phyloP scores from a whole-genome alignment of 64 coral and sea anemone species.

The Montipora cactus region DNA sequence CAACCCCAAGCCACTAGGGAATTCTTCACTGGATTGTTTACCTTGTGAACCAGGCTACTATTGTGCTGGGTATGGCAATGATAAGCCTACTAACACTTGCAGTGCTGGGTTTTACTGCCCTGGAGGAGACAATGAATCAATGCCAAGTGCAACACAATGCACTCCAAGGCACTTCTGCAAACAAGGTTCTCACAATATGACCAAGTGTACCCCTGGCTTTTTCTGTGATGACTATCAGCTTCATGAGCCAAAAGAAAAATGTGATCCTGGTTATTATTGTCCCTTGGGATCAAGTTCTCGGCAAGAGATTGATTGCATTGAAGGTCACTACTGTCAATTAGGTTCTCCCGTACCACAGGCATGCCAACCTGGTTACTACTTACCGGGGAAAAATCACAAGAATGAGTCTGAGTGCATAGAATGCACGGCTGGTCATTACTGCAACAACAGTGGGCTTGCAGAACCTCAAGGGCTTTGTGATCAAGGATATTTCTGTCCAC shows the following conservation, averaged over 20 bases:
- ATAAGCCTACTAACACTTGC: slow-evolving; percentile 85
- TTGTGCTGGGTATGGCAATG: slow-evolving; percentile 82
- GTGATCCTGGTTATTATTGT: slow-evolving; percentile 94
- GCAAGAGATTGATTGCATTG: slow-evolving; percentile 76
- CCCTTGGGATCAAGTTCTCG: slow-evolving; percentile 72
- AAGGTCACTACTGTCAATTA: slow-evolving; percentile 85
- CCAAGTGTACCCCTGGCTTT: slow-evolving; percentile 80
- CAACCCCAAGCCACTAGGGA: slow-evolving; percentile 82
- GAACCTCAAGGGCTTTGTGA: slow-evolving; percentile 76
- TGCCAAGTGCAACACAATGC: slow-evolving; percentile 58
- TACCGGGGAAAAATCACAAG: slow-evolving; percentile 74
- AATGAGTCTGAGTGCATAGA: slow-evolving; percentile 76
- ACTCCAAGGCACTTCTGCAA: slow-evolving; percentile 79
- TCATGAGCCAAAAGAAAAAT: slow-evolving; percentile 42
- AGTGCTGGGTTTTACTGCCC: slow-evolving; percentile 95
- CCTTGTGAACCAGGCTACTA: slow-evolving; percentile 81
- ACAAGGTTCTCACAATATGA: slow-evolving; percentile 80
- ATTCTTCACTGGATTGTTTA: slow-evolving; percentile 81
- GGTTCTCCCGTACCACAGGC: slow-evolving; percentile 50
- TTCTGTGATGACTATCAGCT: slow-evolving; percentile 78
- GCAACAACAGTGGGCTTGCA: slow-evolving; percentile 87
- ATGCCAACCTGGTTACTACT: slow-evolving; percentile 85
- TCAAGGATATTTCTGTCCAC: slow-evolving; percentile 88
- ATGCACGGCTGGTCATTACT: slow-evolving; percentile 87
- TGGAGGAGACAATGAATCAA: slow-evolving; percentile 72